A percentile compares a stretch with the other conserved stretches of the same genome.
Conservation (phyloP, 37 sponge, comb jelly and placozoan genomes). For the Petrosia ficiformis region DNA sequence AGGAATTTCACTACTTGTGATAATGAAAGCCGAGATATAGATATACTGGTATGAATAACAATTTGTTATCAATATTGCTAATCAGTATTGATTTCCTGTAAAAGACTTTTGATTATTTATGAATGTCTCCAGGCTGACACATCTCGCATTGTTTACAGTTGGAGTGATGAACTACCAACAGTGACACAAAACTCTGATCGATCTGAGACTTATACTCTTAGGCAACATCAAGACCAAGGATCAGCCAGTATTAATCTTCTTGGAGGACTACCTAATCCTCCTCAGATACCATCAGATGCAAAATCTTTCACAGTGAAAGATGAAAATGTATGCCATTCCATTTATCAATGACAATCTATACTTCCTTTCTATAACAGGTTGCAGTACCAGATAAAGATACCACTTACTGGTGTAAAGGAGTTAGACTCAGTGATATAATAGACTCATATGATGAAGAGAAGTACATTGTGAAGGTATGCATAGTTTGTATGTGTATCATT, state of each 20-base stretch:
- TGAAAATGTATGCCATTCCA: constrained; percentile 8
- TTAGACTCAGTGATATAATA: constrained; percentile 19
- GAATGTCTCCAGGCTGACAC: constrained; percentile 16
- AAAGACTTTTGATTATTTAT: too few relatives aligned
- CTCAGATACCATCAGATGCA: constrained; percentile 12
- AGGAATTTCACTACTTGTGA: constrained; percentile 54
- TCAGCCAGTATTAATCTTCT: constrained; percentile 25
- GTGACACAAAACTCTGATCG: background rate
- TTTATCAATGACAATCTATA: background rate
- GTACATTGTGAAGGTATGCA: constrained; percentile 35
- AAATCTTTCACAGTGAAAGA: constrained; percentile 7
- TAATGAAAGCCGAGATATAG: constrained; percentile 5
- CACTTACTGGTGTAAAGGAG: constrained; percentile 62
- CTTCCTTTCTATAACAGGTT: constrained; percentile 20
- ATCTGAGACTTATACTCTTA: background rate
- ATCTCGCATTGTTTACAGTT: constrained; percentile 28
- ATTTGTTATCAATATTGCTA: too few relatives aligned
- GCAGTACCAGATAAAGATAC: constrained; percentile 40
- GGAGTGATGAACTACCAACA: background rate
- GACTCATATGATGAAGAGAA: background rate
- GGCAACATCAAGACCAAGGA: background rate
- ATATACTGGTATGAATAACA: constrained; percentile 11
- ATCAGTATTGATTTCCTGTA: too few relatives aligned
- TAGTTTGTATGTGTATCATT: too few relatives aligned
- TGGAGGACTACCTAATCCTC: constrained; percentile 18